Conservation (phyloP, 2,888 invertebrate genomes). For the Diaprepes abbreviatus region DNA sequence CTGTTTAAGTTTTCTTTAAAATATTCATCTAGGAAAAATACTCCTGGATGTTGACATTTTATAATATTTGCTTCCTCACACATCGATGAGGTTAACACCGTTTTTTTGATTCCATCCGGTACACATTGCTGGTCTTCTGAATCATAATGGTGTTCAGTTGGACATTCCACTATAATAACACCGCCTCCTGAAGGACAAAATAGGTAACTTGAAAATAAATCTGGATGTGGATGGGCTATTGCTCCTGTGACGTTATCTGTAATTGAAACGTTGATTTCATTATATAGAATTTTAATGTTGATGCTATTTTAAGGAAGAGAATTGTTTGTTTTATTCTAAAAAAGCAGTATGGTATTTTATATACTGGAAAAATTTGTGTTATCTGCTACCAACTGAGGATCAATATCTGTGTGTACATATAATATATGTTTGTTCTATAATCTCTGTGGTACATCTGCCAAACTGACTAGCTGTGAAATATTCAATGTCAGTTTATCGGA, state of each 20-base stretch:
- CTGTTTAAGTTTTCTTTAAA: constrained; percentile 8
- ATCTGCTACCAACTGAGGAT: too few species aligned
- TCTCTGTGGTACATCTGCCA: too few species aligned
- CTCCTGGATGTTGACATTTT: constrained; percentile 36
- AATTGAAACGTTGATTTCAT: too few species aligned
- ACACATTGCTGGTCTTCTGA: constrained; percentile 25
- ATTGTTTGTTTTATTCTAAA: too few species aligned
- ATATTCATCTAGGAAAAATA: constrained; percentile 19
- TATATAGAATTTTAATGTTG: too few species aligned
- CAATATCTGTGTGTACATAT: too few species aligned
- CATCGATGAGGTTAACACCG: constrained; percentile 25
- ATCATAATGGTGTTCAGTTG: constrained; percentile 27
- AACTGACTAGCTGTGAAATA: too few species aligned
- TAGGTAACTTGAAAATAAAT: constrained; percentile 15
- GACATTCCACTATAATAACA: constrained; percentile 3
- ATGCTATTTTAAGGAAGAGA: too few species aligned
- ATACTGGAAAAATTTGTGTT: too few species aligned
- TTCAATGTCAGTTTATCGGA: too few species aligned
- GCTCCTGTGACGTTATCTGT: background rate
- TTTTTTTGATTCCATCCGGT: constrained; percentile 21
- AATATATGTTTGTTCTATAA: too few species aligned
- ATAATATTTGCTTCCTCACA: constrained; percentile 31
- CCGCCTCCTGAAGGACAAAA: constrained; percentile 9
- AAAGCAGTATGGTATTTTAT: too few species aligned
- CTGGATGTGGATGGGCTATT: constrained; percentile 16